Percentiles rank a stretch among this genome's conserved stretches.
These are phyloP conservation scores for Pararge aegeria DNA, from an alignment of 1,140 invertebrate genomes.

Conservation along the genomic window DNA sequence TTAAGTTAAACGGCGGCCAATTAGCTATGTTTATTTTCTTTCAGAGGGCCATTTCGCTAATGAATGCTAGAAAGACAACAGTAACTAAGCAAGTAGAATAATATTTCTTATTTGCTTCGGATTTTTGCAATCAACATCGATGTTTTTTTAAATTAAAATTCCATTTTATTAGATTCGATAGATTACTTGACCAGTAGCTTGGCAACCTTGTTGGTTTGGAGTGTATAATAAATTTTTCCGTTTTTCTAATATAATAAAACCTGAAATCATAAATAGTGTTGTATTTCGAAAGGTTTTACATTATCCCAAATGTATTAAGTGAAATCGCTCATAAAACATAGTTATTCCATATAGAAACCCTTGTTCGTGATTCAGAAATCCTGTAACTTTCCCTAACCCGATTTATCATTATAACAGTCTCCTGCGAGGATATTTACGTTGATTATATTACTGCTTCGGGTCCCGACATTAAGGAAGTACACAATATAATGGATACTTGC, in stretches of 20 bases:
- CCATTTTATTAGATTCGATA: too few relatives aligned
- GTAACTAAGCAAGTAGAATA: not conserved
- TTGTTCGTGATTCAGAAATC: not conserved
- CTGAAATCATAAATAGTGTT: too few relatives aligned
- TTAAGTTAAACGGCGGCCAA: constrained; percentile 4
- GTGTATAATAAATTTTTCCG: too few relatives aligned
- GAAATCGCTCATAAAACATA: not conserved
- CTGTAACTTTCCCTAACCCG: not conserved
- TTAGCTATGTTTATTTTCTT: constrained; percentile 9
- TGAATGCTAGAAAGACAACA: not conserved
- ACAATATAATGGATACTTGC: not conserved
- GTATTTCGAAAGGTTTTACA: too few relatives aligned
- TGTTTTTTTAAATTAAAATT: too few relatives aligned
- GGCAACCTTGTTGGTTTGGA: too few relatives aligned
- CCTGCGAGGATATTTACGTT: constrained; percentile 9
- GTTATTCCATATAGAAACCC: not conserved
- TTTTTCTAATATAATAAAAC: too few relatives aligned
- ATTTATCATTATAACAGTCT: constrained; percentile 4
- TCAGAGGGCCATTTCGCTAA: not conserved
- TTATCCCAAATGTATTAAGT: too few relatives aligned
- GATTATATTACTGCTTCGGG: constrained; percentile 5
- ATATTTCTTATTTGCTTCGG: not conserved
- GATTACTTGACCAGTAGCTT: too few relatives aligned
- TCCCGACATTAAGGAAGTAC: not conserved
- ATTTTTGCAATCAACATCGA: not conserved